A percentile compares a stretch with the other conserved stretches of the same genome.
Evolutionary conservation across 2,888 invertebrate genomes (phyloP).

Genomic region (Tinea pellionella): DNA sequence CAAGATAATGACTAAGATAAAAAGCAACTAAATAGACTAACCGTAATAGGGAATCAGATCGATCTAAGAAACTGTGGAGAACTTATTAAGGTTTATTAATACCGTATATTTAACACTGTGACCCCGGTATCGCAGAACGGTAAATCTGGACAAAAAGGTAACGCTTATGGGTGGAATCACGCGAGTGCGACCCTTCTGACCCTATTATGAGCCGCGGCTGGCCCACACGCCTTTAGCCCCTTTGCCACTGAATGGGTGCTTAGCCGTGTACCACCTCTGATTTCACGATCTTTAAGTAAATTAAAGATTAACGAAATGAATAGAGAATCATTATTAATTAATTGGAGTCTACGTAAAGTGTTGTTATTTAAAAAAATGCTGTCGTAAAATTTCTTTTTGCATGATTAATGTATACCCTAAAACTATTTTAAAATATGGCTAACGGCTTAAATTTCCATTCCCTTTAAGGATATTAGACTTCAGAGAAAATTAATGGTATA

Average conservation of each 20-base stretch:
- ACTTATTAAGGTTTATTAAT: constrained; percentile 57
- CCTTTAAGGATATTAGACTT: constrained; percentile 3
- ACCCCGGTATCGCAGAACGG: constrained; percentile 33
- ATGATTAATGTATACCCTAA: constrained; percentile 1
- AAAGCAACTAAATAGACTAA: constrained; percentile 31
- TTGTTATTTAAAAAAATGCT: no score
- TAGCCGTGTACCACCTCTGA: not conserved
- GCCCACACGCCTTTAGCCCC: constrained; percentile 18
- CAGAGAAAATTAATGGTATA: constrained; percentile 26
- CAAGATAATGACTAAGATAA: constrained; percentile 39
- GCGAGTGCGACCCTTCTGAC: constrained; percentile 45
- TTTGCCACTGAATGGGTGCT: constrained; percentile 12
- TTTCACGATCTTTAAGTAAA: not conserved
- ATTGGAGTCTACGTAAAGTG: no score
- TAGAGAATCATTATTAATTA: not conserved
- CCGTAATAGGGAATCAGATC: constrained; percentile 25
- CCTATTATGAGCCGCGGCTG: constrained; percentile 29
- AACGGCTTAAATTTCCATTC: not conserved
- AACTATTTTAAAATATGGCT: not conserved
- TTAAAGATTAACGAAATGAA: not conserved
- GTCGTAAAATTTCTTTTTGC: no score
- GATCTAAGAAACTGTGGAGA: constrained; percentile 24
- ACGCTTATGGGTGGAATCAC: constrained; percentile 54
- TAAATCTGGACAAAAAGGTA: constrained; percentile 55
- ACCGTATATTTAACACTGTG: constrained; percentile 49